Conservation (phyloP, 2,113 vertebrate genomes). For the Xenus cinereus region DNA sequence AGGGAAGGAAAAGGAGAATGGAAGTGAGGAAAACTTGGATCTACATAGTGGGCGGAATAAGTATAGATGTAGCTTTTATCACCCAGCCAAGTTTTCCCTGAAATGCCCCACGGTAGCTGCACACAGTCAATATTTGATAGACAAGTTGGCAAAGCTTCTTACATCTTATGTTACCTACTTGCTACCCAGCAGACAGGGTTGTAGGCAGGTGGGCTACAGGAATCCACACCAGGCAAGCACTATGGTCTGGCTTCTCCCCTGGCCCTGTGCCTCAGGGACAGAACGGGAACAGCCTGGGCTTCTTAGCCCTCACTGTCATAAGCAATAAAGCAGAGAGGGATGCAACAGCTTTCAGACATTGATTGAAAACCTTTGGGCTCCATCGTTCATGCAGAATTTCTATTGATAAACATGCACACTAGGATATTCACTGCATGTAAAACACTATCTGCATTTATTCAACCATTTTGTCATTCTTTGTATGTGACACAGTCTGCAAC, state of each 20-base stretch:
- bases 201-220: not conserved
- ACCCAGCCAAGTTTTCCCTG: not conserved
- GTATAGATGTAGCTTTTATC: not conserved
- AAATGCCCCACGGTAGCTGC: not conserved
- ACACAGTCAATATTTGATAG: constrained; percentile 16
- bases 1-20: not conserved
- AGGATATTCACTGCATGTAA: not conserved
- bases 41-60: not conserved
- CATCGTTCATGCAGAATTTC: not conserved
- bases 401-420: not conserved
- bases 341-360: not conserved
- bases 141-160: not conserved
- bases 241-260: not conserved
- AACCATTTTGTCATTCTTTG: not conserved
- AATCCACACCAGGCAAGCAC: not conserved
- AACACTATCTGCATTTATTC: not conserved
- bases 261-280: not conserved
- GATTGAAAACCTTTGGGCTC: not conserved
- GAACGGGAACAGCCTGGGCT: not conserved
- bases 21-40: not conserved
- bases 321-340: not conserved
- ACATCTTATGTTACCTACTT: not conserved
- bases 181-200: not conserved
- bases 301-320: not conserved
- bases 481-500: not conserved